Evolutionary conservation across 2,113 vertebrate species (phyloP).

Genomic region (Perca flavescens): DNA sequence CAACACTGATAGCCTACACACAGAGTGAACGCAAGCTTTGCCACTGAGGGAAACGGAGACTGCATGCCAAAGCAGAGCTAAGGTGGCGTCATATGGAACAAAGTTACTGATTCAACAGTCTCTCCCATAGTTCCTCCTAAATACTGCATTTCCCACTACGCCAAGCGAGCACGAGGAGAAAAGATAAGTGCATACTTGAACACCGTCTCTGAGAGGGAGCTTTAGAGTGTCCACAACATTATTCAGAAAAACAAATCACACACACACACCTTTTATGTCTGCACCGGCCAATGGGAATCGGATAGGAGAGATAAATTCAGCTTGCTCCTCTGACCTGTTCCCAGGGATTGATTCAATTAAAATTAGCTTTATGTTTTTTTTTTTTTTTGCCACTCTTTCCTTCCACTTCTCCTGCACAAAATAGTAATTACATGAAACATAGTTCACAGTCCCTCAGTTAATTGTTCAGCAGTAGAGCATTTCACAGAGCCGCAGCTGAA

Average conservation of each 20-base stretch:
- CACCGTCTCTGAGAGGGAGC: conserved; percentile 41
- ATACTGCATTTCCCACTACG: conserved; percentile 66
- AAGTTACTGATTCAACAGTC: conserved; percentile 75
- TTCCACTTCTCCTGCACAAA: conserved; percentile 68
- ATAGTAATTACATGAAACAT: conserved; percentile 82
- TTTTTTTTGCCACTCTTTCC: conserved; percentile 39
- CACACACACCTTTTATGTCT: conserved; percentile 54
- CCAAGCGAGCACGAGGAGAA: conserved; percentile 44
- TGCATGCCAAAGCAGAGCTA: conserved; percentile 65
- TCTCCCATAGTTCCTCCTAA: conserved; percentile 65
- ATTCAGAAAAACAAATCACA: conserved; percentile 55
- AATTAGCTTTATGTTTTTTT: conserved; percentile 60
- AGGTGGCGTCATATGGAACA: conserved; percentile 67
- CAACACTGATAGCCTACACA: conserved; percentile 78
- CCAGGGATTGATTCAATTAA: conserved; percentile 75
- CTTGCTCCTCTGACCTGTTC: conserved; percentile 68
- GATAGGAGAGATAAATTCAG: conserved; percentile 51
- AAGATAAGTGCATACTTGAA: conserved; percentile 61
- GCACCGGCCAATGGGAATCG: conserved; percentile 24
- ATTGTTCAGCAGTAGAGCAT: conserved; percentile 78
- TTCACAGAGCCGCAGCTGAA: conserved; percentile 80
- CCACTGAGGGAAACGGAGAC: conserved; percentile 57
- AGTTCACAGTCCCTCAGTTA: conserved; percentile 82
- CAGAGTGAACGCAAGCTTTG: conserved; percentile 48
- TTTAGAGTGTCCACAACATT: conserved; percentile 36